Evolutionary conservation across 2,797 vertebrate genomes (phyloP).

Genomic region (Karalla daura): DNA sequence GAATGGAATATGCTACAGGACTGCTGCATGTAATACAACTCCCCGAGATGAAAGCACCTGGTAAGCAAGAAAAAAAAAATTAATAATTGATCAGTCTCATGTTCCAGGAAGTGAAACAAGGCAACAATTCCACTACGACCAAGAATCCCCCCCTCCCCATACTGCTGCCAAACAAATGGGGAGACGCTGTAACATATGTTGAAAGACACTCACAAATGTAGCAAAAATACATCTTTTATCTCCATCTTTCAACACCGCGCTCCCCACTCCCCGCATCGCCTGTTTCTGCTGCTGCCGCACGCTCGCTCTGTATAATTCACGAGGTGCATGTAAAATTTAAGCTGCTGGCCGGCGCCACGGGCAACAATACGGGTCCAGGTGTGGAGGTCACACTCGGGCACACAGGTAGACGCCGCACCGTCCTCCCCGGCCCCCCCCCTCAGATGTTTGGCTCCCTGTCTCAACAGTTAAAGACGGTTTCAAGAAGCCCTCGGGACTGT

Average conservation of each 20-base stretch:
- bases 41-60: slow-evolving; percentile 71
- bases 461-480: slow-evolving; percentile 2
- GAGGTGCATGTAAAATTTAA: slow-evolving; percentile 76
- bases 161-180: not conserved
- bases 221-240: not conserved
- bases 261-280: slow-evolving; percentile 16
- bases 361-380: slow-evolving; percentile 54
- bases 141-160: slow-evolving; percentile 1
- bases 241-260: slow-evolving; percentile 8
- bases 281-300: slow-evolving; percentile 47
- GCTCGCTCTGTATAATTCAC: slow-evolving; percentile 75
- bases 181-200: not conserved
- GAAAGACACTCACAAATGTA: slow-evolving; percentile 1
- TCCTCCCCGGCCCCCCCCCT: slow-evolving; percentile 18
- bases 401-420: slow-evolving; percentile 42
- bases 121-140: slow-evolving; percentile 38
- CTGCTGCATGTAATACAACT: slow-evolving; percentile 68
- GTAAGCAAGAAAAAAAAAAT: slow-evolving; percentile 66
- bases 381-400: slow-evolving; percentile 51
- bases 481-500: slow-evolving; percentile 21
- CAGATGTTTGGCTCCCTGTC: slow-evolving; percentile 31
- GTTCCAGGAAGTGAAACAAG: slow-evolving; percentile 61
- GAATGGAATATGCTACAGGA: slow-evolving; percentile 65
- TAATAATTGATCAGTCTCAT: slow-evolving; percentile 72
- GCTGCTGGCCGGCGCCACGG: slow-evolving; percentile 38